phyloP scores from a whole-genome alignment of 1,140 invertebrate species.

The Halyomorpha halys region DNA sequence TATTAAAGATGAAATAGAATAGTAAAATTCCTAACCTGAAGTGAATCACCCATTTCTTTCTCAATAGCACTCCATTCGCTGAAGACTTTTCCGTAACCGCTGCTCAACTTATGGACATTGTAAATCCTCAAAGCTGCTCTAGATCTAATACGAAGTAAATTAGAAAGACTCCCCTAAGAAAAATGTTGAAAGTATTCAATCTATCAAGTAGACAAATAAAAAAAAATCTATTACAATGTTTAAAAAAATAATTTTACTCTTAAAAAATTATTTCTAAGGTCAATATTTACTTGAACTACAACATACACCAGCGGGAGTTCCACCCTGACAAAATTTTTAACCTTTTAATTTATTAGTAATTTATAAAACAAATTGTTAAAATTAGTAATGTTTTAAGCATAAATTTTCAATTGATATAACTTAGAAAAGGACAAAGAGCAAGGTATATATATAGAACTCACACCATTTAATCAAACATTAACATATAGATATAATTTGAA shows the following conservation, averaged over 20 bases:
- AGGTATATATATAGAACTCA: no score
- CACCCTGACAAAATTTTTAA: no score
- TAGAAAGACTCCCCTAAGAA: constrained; percentile 40
- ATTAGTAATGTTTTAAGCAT: no score
- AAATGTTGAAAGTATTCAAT: constrained; percentile 13
- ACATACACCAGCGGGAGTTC: no score
- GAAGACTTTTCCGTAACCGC: constrained; percentile 70
- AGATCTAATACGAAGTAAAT: constrained; percentile 45
- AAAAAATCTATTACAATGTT: background rate
- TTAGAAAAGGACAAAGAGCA: no score
- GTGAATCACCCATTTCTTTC: constrained; percentile 68
- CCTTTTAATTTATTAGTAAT: no score
- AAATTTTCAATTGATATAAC: no score
- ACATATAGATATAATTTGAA: no score
- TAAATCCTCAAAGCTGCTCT: constrained; percentile 65
- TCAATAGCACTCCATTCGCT: constrained; percentile 80
- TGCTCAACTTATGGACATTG: constrained; percentile 68
- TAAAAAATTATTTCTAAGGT: background rate
- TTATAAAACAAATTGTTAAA: no score
- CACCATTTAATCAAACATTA: no score
- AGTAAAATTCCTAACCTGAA: constrained; percentile 46
- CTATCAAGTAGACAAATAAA: constrained; percentile 24
- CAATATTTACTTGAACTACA: no score
- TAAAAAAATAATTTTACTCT: background rate
- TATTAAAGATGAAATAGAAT: no score